phyloP scores from a whole-genome alignment of 2,797 vertebrate species.

The Sebastolobus alascanus region DNA sequence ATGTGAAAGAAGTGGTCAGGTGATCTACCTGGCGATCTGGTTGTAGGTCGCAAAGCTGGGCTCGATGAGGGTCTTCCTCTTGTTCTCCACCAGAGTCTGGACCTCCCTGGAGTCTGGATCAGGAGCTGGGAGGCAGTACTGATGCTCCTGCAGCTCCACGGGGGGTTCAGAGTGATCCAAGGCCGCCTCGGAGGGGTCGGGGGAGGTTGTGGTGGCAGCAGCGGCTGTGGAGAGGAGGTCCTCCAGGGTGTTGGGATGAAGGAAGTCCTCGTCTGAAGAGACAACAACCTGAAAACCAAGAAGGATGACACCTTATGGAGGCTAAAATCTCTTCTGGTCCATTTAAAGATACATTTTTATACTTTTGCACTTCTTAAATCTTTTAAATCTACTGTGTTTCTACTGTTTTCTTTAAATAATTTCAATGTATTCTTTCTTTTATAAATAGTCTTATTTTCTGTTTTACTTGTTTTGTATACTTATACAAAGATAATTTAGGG shows the following conservation, averaged over 20 bases:
- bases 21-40: constrained; percentile 61
- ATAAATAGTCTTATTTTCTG: not conserved
- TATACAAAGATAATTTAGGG: not conserved
- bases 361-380: not conserved
- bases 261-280: constrained; percentile 52
- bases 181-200: not conserved
- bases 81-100: not conserved
- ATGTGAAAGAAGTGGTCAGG: not conserved
- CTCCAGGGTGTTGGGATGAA: constrained; percentile 40
- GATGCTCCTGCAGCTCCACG: constrained; percentile 63
- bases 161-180: not conserved
- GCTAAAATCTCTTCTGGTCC: not conserved
- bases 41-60: constrained; percentile 57
- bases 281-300: constrained; percentile 30
- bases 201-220: not conserved
- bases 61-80: constrained; percentile 31
- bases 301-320: not conserved
- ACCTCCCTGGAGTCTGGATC: constrained; percentile 26
- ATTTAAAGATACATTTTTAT: not conserved
- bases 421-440: not conserved
- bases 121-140: constrained; percentile 61
- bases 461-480: not conserved
- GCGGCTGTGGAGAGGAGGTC: constrained; percentile 46
- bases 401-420: not conserved
- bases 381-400: not conserved